Evolutionary conservation across 2,113 vertebrate genomes (phyloP), one percentile per base, ranked within the genome.

Genomic region (Zosterops borbonicus): DNA sequence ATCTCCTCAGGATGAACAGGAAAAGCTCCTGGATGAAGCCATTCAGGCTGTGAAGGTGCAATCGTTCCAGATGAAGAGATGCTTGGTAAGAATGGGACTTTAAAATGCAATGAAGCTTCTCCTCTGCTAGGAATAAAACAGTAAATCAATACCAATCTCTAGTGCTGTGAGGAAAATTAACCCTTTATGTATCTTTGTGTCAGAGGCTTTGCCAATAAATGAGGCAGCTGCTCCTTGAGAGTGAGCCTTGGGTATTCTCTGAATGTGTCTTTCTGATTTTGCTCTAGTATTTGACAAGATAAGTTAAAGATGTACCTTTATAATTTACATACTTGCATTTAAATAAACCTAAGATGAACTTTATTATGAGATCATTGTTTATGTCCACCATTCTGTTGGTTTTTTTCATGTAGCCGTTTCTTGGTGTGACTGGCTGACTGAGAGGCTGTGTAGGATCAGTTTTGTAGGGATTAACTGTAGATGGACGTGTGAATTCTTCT

Each of bases 31-130:
- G 88, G 99, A 99, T 97, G 99, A 99, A 98, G 99, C 99, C 9
- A 98, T 99, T 86, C 99, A 99, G 97, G 99, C 99, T 75, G 99
- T 99, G 64, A 99, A 99, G 97, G 99, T 99, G 86, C 99, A 99
- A 96, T 99, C 99, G 1, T 99, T 99, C 96, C 99, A 99, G 96
- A 99, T 99, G 99, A 99, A 99, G 92, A 98, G 99, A 96, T 99
- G 99, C 89, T 97, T 99, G 99, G 99, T 99, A 98, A 98, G 98
- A 82, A 53, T 19, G 23, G 42, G 25, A 49, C 60, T 69, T 74
- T 9, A 55, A 93, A 83, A 93, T 78, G 56, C 76, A 49, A 0
- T 56, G 44, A 49, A 75, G 69, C 49, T 93, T 47, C 64, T 81
- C 70, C 47, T 90, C 73, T 94, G 60, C 56, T 82, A 50, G 49